Conservation (phyloP, 2,888 invertebrate genomes). For the Cacoxenus indagator region DNA sequence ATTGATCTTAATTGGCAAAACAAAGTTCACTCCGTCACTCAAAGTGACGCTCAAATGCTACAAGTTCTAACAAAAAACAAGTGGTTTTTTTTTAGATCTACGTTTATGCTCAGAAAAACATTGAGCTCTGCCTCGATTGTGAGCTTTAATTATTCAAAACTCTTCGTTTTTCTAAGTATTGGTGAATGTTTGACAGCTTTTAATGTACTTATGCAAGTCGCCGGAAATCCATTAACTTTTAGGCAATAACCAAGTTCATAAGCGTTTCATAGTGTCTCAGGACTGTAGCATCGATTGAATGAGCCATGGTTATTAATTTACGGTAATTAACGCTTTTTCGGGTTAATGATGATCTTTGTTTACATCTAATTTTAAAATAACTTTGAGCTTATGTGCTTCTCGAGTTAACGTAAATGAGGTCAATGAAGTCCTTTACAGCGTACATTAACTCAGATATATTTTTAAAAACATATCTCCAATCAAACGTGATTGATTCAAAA, state of each 20-base stretch:
- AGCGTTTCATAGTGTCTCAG: background rate
- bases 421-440: background rate
- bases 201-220: background rate
- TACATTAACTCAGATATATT: background rate
- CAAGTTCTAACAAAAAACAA: too few relatives aligned
- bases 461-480: slow-evolving; percentile 37
- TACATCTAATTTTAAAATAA: background rate
- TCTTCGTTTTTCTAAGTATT: background rate
- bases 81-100: too few relatives aligned
- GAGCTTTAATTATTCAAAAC: too few relatives aligned
- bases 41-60: background rate
- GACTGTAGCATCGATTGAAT: background rate
- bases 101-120: too few relatives aligned
- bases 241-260: background rate
- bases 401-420: background rate
- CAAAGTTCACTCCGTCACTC: too few relatives aligned
- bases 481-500: slow-evolving; percentile 55
- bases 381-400: background rate
- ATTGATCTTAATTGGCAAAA: slow-evolving; percentile 16
- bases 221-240: slow-evolving; percentile 17
- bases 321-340: slow-evolving; percentile 53
- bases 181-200: background rate
- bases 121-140: too few relatives aligned
- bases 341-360: slow-evolving; percentile 46
- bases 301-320: slow-evolving; percentile 32